Base-by-base conservation (phyloP, 2,113 vertebrate species). In the Hoplias malabaricus region DNA sequence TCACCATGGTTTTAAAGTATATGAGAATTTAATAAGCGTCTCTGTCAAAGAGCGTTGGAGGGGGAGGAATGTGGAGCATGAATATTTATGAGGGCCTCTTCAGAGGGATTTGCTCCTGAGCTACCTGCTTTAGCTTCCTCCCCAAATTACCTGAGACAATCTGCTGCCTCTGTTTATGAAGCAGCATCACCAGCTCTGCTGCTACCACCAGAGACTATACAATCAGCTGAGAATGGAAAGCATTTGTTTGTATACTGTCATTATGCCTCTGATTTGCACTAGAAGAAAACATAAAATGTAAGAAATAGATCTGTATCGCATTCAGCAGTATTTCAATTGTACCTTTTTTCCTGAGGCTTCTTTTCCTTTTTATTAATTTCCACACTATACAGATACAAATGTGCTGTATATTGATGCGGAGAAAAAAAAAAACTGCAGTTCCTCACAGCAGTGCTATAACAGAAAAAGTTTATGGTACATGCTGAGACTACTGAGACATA, bases 11-110 rank as follows among this genome's bases (percentile, higher is more conserved):
- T 90, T 89, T 87, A 79, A 85, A 89, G 84, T 88, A 87, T 29
- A 82, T 69, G 82, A 83, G 77, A 84, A 87, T 90, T 87, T 88
- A 89, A 91, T 89, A 90, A 90, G 85, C 85, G 85, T 87, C 77
- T 74, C 86, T 85, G 86, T 88, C 84, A 89, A 86, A 88, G 85
- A 72, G 68, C 21, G 80, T 78, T 70, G 80, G 77, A 86, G 79
- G 83, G n/a, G 84, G 80, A 82, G 84, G 74, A 70, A 63, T 69
- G 63, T 79, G 59, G 50, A 19, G 65, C 87, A 88, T 90, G 88
- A 89, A 88, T 86, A 86, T 79, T 86, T 84, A 92, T 88, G 86
- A 89, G 48, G 68, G 73, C 34, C 40, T 77, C 73, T 83, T 80
- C 54, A 77, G 61, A 83, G 50, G 81, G 54, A 77, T 83, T 83